phyloP scores from a whole-genome alignment of 2,888 invertebrate species.

The Escarpia spicata region DNA sequence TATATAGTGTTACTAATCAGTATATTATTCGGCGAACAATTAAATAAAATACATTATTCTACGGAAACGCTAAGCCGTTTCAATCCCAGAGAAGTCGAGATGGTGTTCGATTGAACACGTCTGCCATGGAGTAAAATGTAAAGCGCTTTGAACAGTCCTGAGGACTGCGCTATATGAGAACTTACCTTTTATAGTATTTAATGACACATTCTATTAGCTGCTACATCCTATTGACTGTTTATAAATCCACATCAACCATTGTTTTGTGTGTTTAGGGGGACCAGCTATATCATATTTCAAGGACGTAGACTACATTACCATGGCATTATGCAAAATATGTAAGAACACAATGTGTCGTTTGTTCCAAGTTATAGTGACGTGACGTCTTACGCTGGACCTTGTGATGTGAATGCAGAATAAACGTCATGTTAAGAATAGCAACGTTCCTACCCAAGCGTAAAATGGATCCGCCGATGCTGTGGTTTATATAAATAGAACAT shows the following conservation, averaged over 20 bases:
- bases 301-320: background rate
- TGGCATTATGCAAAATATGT: background rate
- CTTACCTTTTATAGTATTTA: background rate
- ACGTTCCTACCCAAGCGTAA: background rate
- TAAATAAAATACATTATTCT: too few species aligned
- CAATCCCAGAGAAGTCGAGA: too few species aligned
- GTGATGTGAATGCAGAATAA: background rate
- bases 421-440: background rate
- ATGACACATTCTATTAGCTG: background rate
- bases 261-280: background rate
- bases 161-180: too few species aligned
- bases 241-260: background rate
- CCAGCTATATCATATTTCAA: background rate
- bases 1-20: too few species aligned
- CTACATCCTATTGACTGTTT: background rate
- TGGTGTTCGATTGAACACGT: too few species aligned
- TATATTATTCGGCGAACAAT: too few species aligned
- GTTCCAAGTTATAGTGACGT: background rate
- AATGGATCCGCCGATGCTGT: background rate
- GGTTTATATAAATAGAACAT: background rate
- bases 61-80: background rate
- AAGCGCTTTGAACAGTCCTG: too few species aligned
- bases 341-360: background rate
- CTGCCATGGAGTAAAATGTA: too few species aligned
- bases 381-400: background rate